phyloP scores from a whole-genome alignment of 64 coral and sea anemone genomes.

The Stylophora pistillata region DNA sequence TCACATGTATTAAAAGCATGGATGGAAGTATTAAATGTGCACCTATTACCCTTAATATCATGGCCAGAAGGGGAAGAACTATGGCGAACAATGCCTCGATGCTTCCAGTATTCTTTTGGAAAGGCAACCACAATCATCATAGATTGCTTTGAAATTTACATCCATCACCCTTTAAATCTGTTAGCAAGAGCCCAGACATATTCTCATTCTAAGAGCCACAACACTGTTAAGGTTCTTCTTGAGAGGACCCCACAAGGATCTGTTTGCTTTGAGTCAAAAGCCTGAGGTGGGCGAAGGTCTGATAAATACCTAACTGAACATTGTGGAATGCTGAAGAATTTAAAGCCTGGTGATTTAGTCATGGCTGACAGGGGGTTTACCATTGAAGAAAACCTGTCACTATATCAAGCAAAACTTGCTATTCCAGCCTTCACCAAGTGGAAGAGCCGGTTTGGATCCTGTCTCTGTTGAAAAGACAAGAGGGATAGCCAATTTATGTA shows the following conservation, averaged over 20 bases:
- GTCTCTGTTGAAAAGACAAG: neutral
- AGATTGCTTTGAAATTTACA: constrained; percentile 24
- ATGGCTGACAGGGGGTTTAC: constrained; percentile 14
- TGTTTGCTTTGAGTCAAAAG: constrained; percentile 29
- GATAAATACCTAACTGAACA: constrained; percentile 21
- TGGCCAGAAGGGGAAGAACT: constrained; percentile 44
- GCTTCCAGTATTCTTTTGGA: constrained; percentile 39
- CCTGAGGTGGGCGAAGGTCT: constrained; percentile 20
- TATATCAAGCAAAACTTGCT: too few relatives aligned
- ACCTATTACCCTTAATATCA: constrained; percentile 39
- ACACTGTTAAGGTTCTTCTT: constrained; percentile 35
- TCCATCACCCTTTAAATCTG: neutral
- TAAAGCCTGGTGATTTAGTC: constrained; percentile 21
- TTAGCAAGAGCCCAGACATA: constrained; percentile 23
- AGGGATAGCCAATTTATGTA: constrained; percentile 3
- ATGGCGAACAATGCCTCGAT: constrained; percentile 34
- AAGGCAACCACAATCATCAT: constrained; percentile 49
- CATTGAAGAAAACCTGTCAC: constrained; percentile 18
- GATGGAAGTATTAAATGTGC: constrained; percentile 51
- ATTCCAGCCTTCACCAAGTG: constrained; percentile 4
- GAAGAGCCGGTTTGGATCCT: neutral
- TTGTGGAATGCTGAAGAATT: constrained; percentile 28
- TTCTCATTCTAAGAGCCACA: constrained; percentile 2
- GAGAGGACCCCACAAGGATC: neutral
- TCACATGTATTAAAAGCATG: constrained; percentile 34